phyloP scores from a whole-genome alignment of 2,113 vertebrate genomes.

The Prolemur simus region DNA sequence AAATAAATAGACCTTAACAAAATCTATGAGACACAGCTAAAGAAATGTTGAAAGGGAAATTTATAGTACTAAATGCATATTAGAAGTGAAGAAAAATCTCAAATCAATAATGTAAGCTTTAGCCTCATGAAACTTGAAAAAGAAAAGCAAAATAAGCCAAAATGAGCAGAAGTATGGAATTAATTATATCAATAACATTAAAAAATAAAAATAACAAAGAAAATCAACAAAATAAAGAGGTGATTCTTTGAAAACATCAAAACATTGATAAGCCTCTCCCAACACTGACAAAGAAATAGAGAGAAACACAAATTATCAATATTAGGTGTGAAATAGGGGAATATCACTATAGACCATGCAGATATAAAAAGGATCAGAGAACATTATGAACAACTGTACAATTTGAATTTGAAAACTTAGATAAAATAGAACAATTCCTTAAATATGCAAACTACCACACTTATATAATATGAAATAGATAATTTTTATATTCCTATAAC shows the following conservation, averaged over 20 bases:
- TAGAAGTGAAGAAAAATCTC: background rate
- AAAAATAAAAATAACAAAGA: background rate
- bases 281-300: background rate
- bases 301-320: background rate
- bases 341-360: background rate
- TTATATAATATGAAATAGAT: background rate
- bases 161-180: background rate
- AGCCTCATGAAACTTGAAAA: background rate
- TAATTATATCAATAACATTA: background rate
- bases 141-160: background rate
- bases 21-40: background rate
- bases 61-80: background rate
- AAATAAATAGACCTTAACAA: background rate
- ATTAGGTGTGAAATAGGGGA: background rate
- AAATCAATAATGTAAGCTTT: background rate
- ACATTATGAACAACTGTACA: background rate
- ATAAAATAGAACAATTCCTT: background rate
- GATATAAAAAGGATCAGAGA: background rate
- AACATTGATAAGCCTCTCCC: background rate
- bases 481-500: background rate
- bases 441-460: background rate
- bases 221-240: background rate
- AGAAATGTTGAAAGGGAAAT: background rate
- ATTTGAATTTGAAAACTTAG: background rate
- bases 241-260: background rate